phyloP scores from a whole-genome alignment of 2,113 vertebrate genomes.

The Tretioscincus oriximinensis region DNA sequence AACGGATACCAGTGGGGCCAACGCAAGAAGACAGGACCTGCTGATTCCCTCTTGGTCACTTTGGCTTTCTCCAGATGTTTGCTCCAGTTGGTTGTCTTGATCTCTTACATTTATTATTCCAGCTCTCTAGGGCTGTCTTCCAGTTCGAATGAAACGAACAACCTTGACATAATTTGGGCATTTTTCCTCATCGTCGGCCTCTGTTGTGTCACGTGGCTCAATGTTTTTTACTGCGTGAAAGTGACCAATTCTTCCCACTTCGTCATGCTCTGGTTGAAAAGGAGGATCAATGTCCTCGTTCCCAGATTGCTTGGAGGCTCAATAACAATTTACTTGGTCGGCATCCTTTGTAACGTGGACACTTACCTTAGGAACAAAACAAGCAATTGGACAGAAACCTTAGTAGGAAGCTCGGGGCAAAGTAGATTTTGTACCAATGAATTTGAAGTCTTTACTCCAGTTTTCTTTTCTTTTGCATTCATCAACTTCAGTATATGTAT shows the following conservation, averaged over 20 bases:
- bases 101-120: neutral
- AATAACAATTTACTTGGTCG: neutral
- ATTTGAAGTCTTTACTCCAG: constrained; percentile 11
- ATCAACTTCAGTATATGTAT: constrained; percentile 40
- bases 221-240: constrained; percentile 38
- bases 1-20: neutral
- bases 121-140: neutral
- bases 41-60: constrained; percentile 20
- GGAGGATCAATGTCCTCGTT: constrained; percentile 6
- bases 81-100: neutral
- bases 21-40: fast-evolving
- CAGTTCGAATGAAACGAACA: fast-evolving
- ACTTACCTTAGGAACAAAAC: neutral
- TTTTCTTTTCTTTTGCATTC: fast-evolving
- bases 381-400: neutral
- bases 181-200: neutral
- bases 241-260: constrained; percentile 32
- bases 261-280: constrained; percentile 34
- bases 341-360: fast-evolving
- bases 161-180: neutral
- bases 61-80: constrained; percentile 22
- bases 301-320: constrained; percentile 24
- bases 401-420: constrained; percentile 6
- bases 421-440: neutral
- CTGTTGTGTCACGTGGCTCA: constrained; percentile 44